Base-by-base conservation (phyloP, 2,888 invertebrate species). In the Dryobota labecula region DNA sequence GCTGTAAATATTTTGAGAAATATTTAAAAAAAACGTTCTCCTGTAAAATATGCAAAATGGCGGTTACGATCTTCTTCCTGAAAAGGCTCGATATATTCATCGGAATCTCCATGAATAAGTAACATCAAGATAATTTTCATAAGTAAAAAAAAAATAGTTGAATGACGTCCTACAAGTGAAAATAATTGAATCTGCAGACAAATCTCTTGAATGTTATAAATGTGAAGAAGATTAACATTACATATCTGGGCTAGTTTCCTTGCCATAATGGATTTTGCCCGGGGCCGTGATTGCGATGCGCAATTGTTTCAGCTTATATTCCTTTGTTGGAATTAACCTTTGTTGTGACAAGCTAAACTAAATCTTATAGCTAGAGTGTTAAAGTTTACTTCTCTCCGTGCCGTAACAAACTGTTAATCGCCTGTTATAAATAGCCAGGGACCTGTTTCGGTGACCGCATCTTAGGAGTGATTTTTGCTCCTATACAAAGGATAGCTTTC, bases 281-380 rank as follows among this genome's bases (percentile, higher is more conserved):
- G 84, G 66, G 83, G 87, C 84, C 72, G 76, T 85, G 82, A 79
- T 86, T 82, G 86, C 84, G 87, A 90, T 88, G 86, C 83, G 84
- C 89, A 88, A 90, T 90, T 90, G 90, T 90, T 89, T 89, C 84
- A 88, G 78, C 84, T 76, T 78, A 84, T 84, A 76, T 82, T 86
- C 88, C 89, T 90, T 89, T 89, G 89, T 89, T 88, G 81, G 71
- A 85, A 85, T 81, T 77, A 84, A 78, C 76, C 78, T 72, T 41
- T 60, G n/a, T 43, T 68, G 60, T 43, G n/a, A 61, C 57, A 82
- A 73, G 67, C 65, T 60, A 38, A 80, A 75, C 30, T 73, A 38
- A 57, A 76, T 76, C 72, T 70, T 84, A 63, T 62, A 62, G 9
- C 43, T 45, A 27, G 13, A 30, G 1, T 0, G 9, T 47, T 65